Conservation (phyloP, 2,888 invertebrate species). For the Epinotia bilunana region DNA sequence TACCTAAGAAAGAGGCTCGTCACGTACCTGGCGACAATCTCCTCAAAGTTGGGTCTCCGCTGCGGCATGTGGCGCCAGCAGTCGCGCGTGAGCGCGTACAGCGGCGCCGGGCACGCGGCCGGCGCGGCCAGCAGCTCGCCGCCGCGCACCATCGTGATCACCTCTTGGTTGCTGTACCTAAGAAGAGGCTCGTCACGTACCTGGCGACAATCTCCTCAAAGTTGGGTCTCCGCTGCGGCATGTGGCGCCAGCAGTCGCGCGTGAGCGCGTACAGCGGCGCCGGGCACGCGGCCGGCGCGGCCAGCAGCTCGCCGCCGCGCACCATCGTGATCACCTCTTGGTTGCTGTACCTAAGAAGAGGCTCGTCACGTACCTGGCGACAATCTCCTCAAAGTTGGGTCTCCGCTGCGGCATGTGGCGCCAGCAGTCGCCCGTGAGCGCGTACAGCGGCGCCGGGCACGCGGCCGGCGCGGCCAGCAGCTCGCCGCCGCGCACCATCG, state of each 20-base stretch:
- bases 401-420: too few relatives aligned
- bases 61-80: conserved; percentile 99
- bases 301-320: conserved; percentile 95
- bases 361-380: too few relatives aligned
- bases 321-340: conserved; percentile 99
- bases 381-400: too few relatives aligned
- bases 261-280: conserved; percentile 96
- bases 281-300: conserved; percentile 97
- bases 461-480: too few relatives aligned
- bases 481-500: too few relatives aligned
- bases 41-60: conserved; percentile 95
- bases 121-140: conserved; percentile 98
- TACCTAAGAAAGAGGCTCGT: too few relatives aligned
- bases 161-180: too few relatives aligned
- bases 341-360: too few relatives aligned
- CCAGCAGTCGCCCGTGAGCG: too few relatives aligned
- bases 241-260: conserved; percentile 99
- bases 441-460: too few relatives aligned
- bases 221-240: conserved; percentile 94
- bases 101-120: conserved; percentile 94
- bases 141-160: conserved; percentile 97
- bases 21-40: conserved; percentile 90
- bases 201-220: conserved; percentile 96
- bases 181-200: conserved; percentile 51
- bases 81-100: conserved; percentile 98